phyloP scores from a whole-genome alignment of 2,797 vertebrate genomes.

The Pantherophis vulpinus region DNA sequence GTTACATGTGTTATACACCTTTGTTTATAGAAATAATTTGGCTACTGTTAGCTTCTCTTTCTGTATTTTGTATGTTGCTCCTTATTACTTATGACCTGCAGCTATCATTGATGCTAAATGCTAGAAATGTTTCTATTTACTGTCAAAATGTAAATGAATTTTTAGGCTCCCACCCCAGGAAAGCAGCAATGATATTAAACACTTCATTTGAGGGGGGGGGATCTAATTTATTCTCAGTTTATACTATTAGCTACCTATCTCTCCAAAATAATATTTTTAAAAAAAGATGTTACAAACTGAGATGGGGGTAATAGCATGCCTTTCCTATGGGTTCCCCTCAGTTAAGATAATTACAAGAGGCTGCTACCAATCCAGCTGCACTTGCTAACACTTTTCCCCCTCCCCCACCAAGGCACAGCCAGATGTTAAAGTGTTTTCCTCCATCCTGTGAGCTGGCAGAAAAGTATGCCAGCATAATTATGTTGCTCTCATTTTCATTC shows the following conservation, averaged over 20 bases:
- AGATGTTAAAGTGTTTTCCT: not conserved
- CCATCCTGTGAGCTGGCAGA: not conserved
- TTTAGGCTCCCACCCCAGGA: not conserved
- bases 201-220: not conserved
- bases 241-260: not conserved
- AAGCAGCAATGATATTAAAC: not conserved
- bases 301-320: not conserved
- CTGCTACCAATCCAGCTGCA: not conserved
- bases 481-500: not conserved
- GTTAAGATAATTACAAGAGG: not conserved
- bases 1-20: not conserved
- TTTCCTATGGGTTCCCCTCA: not conserved
- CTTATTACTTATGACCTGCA: slow-evolving; percentile 29
- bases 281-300: not conserved
- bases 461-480: not conserved
- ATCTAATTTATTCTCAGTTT: not conserved
- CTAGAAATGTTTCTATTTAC: slow-evolving; percentile 8
- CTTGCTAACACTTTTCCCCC: not conserved
- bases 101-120: slow-evolving; percentile 22
- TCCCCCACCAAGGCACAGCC: not conserved
- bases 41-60: slow-evolving; percentile 11
- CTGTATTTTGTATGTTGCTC: slow-evolving; percentile 30
- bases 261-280: not conserved
- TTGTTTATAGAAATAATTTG: slow-evolving; percentile 31
- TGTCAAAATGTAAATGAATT: not conserved